Evolutionary conservation across 2,888 invertebrate species (phyloP).

Genomic region (Tipula confusa): DNA sequence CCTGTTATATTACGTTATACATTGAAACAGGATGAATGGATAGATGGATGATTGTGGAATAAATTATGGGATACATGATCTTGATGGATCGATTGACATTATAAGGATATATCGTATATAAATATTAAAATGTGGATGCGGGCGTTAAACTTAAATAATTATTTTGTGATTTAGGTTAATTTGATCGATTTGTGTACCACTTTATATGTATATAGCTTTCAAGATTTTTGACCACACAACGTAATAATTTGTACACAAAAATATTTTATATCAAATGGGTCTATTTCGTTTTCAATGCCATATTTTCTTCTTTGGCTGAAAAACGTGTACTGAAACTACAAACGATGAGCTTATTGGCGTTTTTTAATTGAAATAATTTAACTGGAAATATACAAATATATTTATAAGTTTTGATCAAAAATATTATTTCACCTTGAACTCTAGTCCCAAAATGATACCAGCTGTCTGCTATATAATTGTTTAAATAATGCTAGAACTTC

Average conservation of each 20-base stretch:
- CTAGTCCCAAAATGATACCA: no score
- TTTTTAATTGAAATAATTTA: no score
- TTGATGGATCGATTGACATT: conserved; percentile 12
- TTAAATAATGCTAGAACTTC: no score
- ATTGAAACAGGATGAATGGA: neutral
- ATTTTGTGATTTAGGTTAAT: neutral
- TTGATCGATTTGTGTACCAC: neutral
- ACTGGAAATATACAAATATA: no score
- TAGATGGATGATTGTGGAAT: neutral
- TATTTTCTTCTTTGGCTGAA: no score
- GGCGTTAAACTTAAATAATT: neutral
- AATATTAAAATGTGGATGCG: neutral
- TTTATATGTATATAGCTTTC: neutral
- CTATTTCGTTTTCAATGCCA: no score
- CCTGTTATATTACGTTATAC: neutral
- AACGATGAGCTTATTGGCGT: no score
- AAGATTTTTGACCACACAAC: neutral
- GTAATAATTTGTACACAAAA: neutral
- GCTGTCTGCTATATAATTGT: no score
- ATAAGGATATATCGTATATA: neutral
- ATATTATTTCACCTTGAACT: no score
- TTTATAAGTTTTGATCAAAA: no score
- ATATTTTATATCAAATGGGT: no score
- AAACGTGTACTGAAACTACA: no score
- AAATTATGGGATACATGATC: neutral